Evolutionary conservation across 2,888 invertebrate genomes (phyloP).

Genomic region (Lochmaea crataegi): DNA sequence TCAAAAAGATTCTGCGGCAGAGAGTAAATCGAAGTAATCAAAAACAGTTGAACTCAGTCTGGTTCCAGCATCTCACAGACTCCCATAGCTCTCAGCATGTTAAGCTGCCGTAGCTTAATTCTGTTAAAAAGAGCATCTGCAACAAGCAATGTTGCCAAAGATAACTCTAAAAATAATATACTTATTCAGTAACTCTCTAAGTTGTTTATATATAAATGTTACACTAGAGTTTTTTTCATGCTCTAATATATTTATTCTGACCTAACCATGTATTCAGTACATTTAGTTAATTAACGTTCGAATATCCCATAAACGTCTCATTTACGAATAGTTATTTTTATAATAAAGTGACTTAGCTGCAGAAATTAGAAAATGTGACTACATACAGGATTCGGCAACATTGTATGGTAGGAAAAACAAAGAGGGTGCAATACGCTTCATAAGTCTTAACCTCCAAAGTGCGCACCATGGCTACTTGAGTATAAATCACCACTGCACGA

Average conservation of each 20-base stretch:
- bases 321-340: too few species aligned
- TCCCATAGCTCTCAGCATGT: constrained; percentile 54
- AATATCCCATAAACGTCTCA: too few species aligned
- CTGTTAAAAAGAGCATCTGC: constrained; percentile 56
- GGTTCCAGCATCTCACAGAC: constrained; percentile 36
- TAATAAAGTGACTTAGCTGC: neutral
- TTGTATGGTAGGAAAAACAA: constrained; percentile 21
- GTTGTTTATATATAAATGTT: too few species aligned
- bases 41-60: constrained; percentile 42
- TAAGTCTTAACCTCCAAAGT: constrained; percentile 47
- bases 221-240: too few species aligned
- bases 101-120: constrained; percentile 57
- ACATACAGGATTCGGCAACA: constrained; percentile 1
- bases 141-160: constrained; percentile 30
- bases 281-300: too few species aligned
- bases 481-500: constrained; percentile 56
- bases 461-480: constrained; percentile 43
- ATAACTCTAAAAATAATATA: neutral
- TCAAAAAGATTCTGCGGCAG: constrained; percentile 11
- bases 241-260: too few species aligned
- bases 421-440: constrained; percentile 38
- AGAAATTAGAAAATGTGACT: neutral
- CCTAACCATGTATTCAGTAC: too few species aligned
- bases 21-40: constrained; percentile 33
- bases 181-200: too few species aligned